A percentile compares a stretch with the other conserved stretches of the same genome.
Evolutionary conservation across 2,888 invertebrate genomes (phyloP).

Genomic region (Megalurothrips usitatus): DNA sequence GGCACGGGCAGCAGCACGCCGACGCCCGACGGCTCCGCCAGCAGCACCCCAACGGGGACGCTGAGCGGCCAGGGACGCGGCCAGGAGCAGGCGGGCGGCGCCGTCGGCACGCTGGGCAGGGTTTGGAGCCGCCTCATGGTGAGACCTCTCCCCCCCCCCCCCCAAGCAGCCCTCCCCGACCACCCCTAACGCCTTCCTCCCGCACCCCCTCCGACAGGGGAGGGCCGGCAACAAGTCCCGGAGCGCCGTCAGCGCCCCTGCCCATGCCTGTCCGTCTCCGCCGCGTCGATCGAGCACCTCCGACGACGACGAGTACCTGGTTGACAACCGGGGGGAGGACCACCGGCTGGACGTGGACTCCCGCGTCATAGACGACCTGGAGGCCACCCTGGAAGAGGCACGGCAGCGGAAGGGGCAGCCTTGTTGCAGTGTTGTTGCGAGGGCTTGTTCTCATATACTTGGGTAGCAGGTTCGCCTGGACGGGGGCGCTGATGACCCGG

Average conservation of each 20-base stretch:
- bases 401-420: neutral
- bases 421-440: neutral
- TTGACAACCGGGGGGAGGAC: neutral
- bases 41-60: neutral
- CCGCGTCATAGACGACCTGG: neutral
- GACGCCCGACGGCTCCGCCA: neutral
- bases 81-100: neutral
- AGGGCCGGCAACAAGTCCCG: neutral
- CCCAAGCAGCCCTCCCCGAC: neutral
- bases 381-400: conserved; percentile 7
- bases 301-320: neutral
- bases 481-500: neutral
- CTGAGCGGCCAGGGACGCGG: neutral
- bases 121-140: conserved; percentile 3
- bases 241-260: neutral
- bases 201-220: neutral
- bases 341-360: neutral
- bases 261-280: neutral
- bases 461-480: neutral
- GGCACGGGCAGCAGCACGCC: neutral
- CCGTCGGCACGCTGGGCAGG: neutral
- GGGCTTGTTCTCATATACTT: too few species aligned
- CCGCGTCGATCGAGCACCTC: neutral
- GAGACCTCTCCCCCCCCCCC: neutral
- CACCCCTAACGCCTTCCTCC: neutral